These are phyloP conservation scores for Nibea coibor DNA, from an alignment of 2,113 vertebrate species.

Conservation along the genomic window DNA sequence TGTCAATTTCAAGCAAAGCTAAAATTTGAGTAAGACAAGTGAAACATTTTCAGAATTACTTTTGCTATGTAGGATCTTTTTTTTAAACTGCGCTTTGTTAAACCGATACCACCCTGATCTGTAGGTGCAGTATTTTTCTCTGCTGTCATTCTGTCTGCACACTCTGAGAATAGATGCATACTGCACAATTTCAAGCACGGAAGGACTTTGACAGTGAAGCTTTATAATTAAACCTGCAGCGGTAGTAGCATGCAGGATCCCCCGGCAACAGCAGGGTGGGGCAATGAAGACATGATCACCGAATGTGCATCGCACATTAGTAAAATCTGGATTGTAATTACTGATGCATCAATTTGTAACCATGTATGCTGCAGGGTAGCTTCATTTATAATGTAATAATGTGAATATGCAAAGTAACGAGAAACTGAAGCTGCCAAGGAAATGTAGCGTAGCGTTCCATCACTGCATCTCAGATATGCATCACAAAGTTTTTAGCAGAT, in stretches of 20 bases:
- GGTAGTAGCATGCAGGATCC: constrained; percentile 37
- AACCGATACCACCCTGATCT: constrained; percentile 3
- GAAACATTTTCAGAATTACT: constrained; percentile 6
- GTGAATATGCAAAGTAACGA: background rate
- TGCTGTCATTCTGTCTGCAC: constrained; percentile 12
- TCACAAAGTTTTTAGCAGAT: background rate
- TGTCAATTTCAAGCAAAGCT: constrained; percentile 8
- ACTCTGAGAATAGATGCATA: constrained; percentile 68
- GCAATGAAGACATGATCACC: background rate
- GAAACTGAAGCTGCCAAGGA: background rate
- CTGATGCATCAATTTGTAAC: background rate
- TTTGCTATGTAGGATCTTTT: background rate
- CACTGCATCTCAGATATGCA: background rate
- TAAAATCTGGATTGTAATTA: background rate
- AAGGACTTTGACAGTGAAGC: constrained; percentile 47
- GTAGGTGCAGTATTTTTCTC: background rate
- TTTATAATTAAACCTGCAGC: constrained; percentile 76
- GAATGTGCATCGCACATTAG: constrained; percentile 2
- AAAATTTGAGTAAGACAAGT: constrained; percentile 25
- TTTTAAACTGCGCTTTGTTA: constrained; percentile 7
- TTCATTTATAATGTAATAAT: background rate
- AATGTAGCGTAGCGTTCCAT: background rate
- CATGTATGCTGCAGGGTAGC: too few relatives aligned
- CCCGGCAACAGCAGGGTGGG: constrained; percentile 54
- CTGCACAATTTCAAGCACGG: constrained; percentile 41